Conservation (phyloP, 2,888 invertebrate genomes). For the Mythimna lalbum region DNA sequence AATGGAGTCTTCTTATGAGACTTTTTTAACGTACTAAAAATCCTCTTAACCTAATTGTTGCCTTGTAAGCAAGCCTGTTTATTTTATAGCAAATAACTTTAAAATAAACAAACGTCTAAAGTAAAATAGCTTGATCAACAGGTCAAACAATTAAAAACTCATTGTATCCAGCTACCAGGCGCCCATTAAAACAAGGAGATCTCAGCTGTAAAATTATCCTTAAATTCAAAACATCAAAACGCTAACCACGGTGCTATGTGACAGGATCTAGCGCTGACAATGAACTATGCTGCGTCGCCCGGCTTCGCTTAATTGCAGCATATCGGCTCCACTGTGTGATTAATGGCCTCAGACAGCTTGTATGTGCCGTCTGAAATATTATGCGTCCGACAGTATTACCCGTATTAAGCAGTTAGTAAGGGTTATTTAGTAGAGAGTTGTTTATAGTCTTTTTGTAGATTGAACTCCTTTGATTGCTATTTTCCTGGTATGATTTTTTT, state of each 20-base stretch:
- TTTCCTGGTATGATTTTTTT: constrained; percentile 4
- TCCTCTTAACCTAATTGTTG: neutral
- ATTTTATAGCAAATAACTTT: no score
- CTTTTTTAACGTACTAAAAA: neutral
- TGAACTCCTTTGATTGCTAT: neutral
- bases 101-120: neutral
- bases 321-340: constrained; percentile 70
- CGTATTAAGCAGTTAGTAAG: neutral
- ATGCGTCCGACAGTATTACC: constrained; percentile 3
- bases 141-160: neutral
- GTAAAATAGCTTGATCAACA: neutral
- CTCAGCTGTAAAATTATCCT: constrained; percentile 1
- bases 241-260: constrained; percentile 6
- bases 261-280: constrained; percentile 24
- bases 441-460: neutral
- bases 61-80: neutral
- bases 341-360: constrained; percentile 72
- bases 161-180: constrained; percentile 19
- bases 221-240: neutral
- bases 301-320: constrained; percentile 70
- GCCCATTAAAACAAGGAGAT: constrained; percentile 8
- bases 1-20: neutral
- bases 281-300: constrained; percentile 24
- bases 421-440: neutral
- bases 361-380: constrained; percentile 48